Base-by-base conservation (phyloP, 2,797 vertebrate species). In the Geotrypetes seraphini region DNA sequence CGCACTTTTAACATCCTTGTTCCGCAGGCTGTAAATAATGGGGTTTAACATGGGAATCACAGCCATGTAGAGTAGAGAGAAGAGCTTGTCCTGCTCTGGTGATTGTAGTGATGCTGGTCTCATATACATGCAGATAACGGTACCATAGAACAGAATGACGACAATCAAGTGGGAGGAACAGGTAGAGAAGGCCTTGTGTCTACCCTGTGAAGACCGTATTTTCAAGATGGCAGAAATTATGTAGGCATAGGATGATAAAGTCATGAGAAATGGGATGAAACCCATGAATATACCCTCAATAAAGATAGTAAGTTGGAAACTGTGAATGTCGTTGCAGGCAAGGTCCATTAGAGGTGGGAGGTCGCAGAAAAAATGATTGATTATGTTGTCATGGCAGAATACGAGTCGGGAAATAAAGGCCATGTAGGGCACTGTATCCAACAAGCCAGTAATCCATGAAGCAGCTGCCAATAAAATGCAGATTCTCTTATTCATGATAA, bases 331-430 rank as follows among this genome's bases (percentile, higher is more conserved):
- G 12, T 51, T 41, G 21, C 59, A 63, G 0, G 52, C 20, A n/a
- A 63, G 21, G 1, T 4, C 20, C 47, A 63, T 26, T 6, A 69
- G 22, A 0, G 66, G 54, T 1, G 39, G 44, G 12, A 63, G 24
- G 7, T 71, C 61, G n/a, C 59, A 68, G 7, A 66, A 67, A 33
- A 65, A 65, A 17, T 65, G 59, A 5, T 49, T 25, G 18, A 71
- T 37, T 19, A 43, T 19, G n/a, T 39, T 36, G 5, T 20, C 7
- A 6, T 14, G 20, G 12, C 56, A 67, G 19, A 52, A 63, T 10
- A 35, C 25, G 5, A 66, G 15, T 0, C 6, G 24, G 18, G 35
- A 44, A 7, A 32, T 37, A 32, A 67, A 51, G 2, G 24, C 6
- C 1, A 47, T 39, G 2, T 60, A 57, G 7, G 65, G 36, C 8